phyloP scores from a whole-genome alignment of 2,113 vertebrate genomes.

The Hippoglossus stenolepis region DNA sequence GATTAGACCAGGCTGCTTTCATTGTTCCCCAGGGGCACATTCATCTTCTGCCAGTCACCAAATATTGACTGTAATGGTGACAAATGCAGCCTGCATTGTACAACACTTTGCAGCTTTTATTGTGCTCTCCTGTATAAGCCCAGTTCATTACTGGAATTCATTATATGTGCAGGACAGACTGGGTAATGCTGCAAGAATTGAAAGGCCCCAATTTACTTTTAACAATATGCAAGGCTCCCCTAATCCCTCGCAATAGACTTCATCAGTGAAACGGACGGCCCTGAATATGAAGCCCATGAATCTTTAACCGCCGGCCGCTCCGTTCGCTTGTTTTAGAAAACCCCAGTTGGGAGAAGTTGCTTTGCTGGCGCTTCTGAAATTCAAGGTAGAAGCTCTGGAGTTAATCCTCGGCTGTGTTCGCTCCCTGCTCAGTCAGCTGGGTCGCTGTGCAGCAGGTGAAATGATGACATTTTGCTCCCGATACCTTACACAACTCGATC shows the following conservation, averaged over 20 bases:
- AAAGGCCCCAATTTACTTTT: constrained; percentile 74
- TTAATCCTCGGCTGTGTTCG: constrained; percentile 32
- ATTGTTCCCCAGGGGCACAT: constrained; percentile 62
- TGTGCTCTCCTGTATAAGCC: constrained; percentile 44
- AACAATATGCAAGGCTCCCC: constrained; percentile 63
- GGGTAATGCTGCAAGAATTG: constrained; percentile 57
- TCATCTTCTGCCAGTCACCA: constrained; percentile 69
- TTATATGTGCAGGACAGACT: constrained; percentile 61
- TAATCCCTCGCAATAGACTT: constrained; percentile 64
- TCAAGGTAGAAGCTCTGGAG: constrained; percentile 31
- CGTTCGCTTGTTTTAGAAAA: constrained; percentile 51
- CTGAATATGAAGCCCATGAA: constrained; percentile 54
- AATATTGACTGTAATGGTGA: constrained; percentile 75
- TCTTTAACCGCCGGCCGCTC: constrained; percentile 57
- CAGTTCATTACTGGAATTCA: constrained; percentile 71
- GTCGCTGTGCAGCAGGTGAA: constrained; percentile 42
- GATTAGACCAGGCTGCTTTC: constrained; percentile 60
- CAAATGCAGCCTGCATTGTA: constrained; percentile 64
- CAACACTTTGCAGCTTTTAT: constrained; percentile 60
- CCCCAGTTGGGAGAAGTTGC: constrained; percentile 32
- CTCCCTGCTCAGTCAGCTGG: constrained; percentile 43
- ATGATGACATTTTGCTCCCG: constrained; percentile 1
- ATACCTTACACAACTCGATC: not conserved
- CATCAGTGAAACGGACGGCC: constrained; percentile 61
- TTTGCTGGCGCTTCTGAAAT: constrained; percentile 51